Percentiles rank a stretch among this genome's conserved stretches.
Evolutionary conservation across 2,113 vertebrate species (phyloP).

Genomic region (Microtus ochrogaster): DNA sequence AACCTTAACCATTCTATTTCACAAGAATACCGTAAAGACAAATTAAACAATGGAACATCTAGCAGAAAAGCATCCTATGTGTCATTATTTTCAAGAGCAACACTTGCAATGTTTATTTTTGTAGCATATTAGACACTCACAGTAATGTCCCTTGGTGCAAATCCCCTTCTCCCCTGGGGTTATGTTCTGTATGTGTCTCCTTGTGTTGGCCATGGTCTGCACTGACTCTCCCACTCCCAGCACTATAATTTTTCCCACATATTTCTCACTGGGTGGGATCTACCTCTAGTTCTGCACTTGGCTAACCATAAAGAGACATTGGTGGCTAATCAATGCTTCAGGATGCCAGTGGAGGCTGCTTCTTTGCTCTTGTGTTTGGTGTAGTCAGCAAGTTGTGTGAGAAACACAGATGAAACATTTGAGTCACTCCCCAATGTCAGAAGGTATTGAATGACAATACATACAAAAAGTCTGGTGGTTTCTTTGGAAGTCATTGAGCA

Average conservation of each 20-base stretch:
- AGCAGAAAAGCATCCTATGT: not conserved
- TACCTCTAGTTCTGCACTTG: not conserved
- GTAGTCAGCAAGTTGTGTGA: not conserved
- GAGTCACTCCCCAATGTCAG: not conserved
- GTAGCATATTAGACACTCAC: slow-evolving; percentile 14
- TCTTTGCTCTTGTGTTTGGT: not conserved
- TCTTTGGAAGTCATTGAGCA: not conserved
- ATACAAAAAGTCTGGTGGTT: not conserved
- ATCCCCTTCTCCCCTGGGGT: not conserved
- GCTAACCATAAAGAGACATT: not conserved
- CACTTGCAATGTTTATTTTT: slow-evolving; percentile 10
- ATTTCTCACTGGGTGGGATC: not conserved
- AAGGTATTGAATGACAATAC: not conserved
- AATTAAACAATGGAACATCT: not conserved
- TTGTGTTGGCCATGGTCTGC: not conserved
- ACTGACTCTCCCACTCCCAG: not conserved
- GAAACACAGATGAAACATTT: not conserved
- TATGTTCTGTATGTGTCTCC: not conserved
- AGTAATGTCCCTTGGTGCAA: not conserved
- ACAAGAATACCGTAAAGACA: not conserved
- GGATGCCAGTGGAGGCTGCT: not conserved
- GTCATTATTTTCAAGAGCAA: slow-evolving; percentile 42
- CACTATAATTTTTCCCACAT: not conserved
- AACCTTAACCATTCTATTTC: slow-evolving; percentile 29
- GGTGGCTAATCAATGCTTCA: not conserved